These are phyloP conservation scores for Tetraneura akinire DNA, from an alignment of 1,140 invertebrate genomes.

Conservation along the genomic window DNA sequence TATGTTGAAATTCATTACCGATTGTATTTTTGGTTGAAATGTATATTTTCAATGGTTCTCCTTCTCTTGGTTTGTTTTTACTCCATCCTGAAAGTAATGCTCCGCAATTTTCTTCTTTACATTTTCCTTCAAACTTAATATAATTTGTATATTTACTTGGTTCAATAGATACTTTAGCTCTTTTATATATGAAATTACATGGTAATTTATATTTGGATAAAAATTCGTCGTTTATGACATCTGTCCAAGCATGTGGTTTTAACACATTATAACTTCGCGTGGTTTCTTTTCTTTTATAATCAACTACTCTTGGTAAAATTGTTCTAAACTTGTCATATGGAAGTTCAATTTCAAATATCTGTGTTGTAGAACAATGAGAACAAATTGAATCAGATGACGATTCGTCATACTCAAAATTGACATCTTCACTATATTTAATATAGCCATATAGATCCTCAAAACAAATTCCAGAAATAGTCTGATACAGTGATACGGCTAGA, in stretches of 20 bases:
- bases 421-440: background rate
- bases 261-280: background rate
- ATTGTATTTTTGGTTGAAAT: background rate
- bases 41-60: background rate
- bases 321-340: background rate
- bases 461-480: no score
- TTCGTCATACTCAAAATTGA: background rate
- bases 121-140: background rate
- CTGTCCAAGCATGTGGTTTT: slow-evolving; percentile 11
- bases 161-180: background rate
- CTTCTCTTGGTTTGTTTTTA: background rate
- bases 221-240: background rate
- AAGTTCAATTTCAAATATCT: background rate
- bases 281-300: background rate
- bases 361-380: background rate
- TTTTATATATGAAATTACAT: background rate
- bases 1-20: background rate
- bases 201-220: background rate
- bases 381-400: background rate
- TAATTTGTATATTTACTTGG: background rate
- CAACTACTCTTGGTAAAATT: background rate
- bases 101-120: background rate
- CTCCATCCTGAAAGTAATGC: background rate
- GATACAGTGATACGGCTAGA: no score
- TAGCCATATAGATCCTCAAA: no score